These are phyloP conservation scores for Hoplostethus mediterraneus DNA, from an alignment of 2,797 vertebrate genomes.

Conservation along the genomic window DNA sequence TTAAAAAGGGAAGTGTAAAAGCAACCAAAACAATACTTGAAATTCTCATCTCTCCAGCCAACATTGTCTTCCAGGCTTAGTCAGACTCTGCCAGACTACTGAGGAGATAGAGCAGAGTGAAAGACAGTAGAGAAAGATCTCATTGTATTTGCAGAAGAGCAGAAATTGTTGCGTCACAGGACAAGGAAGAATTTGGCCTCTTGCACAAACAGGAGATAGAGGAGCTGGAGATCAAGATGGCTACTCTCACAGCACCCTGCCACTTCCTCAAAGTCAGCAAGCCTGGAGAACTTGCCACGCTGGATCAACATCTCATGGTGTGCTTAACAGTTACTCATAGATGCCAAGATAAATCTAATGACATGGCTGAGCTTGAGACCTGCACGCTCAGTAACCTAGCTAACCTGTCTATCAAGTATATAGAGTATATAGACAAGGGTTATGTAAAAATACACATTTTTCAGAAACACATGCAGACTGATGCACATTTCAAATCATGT, in stretches of 20 bases:
- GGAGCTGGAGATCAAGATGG: constrained; percentile 66
- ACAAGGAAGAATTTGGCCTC: constrained; percentile 53
- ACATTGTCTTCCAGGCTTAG: constrained; percentile 24
- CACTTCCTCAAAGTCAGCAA: constrained; percentile 45
- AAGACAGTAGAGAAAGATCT: constrained; percentile 52
- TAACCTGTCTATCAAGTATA: no score
- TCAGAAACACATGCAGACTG: no score
- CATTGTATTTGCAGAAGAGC: constrained; percentile 53
- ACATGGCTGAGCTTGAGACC: no score
- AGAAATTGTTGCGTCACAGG: constrained; percentile 48
- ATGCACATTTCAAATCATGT: no score
- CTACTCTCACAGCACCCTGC: constrained; percentile 42
- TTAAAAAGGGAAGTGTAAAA: constrained; percentile 18
- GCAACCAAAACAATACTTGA: constrained; percentile 12
- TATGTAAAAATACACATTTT: no score
- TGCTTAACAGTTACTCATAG: background rate
- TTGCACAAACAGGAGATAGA: constrained; percentile 65
- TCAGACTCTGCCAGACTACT: background rate
- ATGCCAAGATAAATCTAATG: no score
- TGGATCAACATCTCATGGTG: constrained; percentile 28
- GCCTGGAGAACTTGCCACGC: constrained; percentile 36
- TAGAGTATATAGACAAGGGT: no score
- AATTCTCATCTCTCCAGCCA: constrained; percentile 32
- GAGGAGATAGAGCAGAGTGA: background rate
- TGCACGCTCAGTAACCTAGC: no score